Percentiles rank a stretch among this genome's conserved stretches.
Evolutionary conservation across 2,888 invertebrate genomes (phyloP).

Genomic region (Apoda limacodes): DNA sequence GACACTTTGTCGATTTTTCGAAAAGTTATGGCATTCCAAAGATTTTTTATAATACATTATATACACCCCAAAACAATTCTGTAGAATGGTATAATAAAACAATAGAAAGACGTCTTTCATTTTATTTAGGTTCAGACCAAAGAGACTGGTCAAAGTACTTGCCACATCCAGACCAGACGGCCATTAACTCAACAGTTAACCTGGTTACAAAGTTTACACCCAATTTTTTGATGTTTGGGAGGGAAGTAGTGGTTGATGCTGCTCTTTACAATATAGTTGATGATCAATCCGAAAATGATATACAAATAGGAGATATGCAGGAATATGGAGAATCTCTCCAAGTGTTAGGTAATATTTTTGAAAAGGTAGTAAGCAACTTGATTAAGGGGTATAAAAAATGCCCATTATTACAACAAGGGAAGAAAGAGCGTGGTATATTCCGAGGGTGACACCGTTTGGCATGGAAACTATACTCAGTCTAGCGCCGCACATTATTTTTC

Average conservation of each 20-base stretch:
- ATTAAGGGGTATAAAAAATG: neutral
- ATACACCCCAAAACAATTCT: neutral
- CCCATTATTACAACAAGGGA: neutral
- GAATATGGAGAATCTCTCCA: too few relatives aligned
- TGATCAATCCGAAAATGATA: neutral
- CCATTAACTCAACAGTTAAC: neutral
- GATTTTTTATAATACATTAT: neutral
- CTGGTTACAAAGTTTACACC: neutral
- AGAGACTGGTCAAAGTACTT: neutral
- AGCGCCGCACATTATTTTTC: too few relatives aligned
- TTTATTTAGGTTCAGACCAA: too few relatives aligned
- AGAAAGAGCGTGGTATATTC: neutral
- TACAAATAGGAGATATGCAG: neutral
- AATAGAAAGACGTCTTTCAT: neutral
- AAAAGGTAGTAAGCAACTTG: neutral
- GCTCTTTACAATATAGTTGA: neutral
- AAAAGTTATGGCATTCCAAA: neutral
- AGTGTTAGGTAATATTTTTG: neutral
- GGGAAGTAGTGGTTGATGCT: neutral
- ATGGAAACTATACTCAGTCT: neutral
- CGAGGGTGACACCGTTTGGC: too few relatives aligned
- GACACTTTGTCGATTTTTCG: neutral
- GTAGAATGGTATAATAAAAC: too few relatives aligned
- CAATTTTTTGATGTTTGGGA: too few relatives aligned
- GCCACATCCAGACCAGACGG: neutral